These are phyloP conservation scores for Anarrhichthys ocellatus DNA, from an alignment of 2,113 vertebrate species.

Conservation along the genomic window DNA sequence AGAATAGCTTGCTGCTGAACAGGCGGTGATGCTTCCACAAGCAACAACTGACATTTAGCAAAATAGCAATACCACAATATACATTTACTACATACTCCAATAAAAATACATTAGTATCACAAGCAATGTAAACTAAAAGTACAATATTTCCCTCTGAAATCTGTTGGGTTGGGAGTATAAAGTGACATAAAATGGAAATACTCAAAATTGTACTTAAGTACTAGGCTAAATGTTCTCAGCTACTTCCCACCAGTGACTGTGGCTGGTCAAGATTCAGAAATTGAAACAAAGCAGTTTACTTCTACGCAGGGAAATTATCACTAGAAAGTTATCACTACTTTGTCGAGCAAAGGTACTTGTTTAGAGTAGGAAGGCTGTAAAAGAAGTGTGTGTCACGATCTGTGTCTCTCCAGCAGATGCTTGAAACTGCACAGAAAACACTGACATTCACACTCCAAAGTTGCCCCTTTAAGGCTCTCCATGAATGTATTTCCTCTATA, in stretches of 20 bases:
- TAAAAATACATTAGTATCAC: neutral
- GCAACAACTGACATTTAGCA: neutral
- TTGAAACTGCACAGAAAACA: slow-evolving; percentile 31
- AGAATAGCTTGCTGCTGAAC: neutral
- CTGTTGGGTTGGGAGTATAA: neutral
- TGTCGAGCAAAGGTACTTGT: slow-evolving; percentile 11
- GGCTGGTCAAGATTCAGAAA: slow-evolving; percentile 1
- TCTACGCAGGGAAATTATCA: slow-evolving; percentile 1
- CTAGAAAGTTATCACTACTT: slow-evolving; percentile 5
- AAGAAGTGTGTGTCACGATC: slow-evolving; percentile 16
- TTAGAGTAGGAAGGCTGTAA: slow-evolving; percentile 18
- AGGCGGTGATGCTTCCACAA: neutral
- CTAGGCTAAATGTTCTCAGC: neutral
- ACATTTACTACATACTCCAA: neutral
- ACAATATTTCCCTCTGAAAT: neutral
- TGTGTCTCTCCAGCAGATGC: neutral
- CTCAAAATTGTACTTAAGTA: neutral
- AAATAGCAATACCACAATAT: neutral
- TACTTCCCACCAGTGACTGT: neutral
- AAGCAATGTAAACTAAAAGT: neutral
- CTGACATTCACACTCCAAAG: slow-evolving; percentile 57
- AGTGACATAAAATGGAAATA: neutral
- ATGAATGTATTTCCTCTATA: slow-evolving; percentile 42
- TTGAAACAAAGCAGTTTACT: slow-evolving; percentile 8
- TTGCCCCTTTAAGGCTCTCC: slow-evolving; percentile 52